Evolutionary conservation across 1,140 invertebrate species (phyloP).

Genomic region (Aricia agestis): DNA sequence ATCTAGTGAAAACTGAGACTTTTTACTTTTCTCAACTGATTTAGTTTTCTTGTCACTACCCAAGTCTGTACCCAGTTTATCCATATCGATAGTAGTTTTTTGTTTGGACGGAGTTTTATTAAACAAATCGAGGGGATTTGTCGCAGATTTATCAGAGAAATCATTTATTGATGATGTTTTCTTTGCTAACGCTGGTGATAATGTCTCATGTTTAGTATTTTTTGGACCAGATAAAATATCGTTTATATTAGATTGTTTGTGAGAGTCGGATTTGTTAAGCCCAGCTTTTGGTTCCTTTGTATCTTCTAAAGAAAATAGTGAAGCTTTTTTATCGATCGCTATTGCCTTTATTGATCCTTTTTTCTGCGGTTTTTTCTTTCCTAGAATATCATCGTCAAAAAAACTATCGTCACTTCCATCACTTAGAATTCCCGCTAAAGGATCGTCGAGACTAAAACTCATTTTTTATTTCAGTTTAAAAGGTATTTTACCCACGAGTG

Average conservation of each 20-base stretch:
- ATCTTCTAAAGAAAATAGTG: slow-evolving; percentile 3
- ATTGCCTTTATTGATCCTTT: slow-evolving; percentile 41
- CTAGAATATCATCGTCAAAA: slow-evolving; percentile 71
- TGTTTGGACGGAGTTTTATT: slow-evolving; percentile 50
- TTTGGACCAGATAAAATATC: slow-evolving; percentile 18
- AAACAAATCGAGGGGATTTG: slow-evolving; percentile 32
- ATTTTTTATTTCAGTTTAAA: slow-evolving; percentile 30
- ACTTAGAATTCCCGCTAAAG: slow-evolving; percentile 71
- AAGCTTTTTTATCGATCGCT: slow-evolving; percentile 50
- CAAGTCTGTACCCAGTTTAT: slow-evolving; percentile 46
- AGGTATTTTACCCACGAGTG: too few relatives aligned
- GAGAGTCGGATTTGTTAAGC: neutral
- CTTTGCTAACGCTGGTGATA: slow-evolving; percentile 43
- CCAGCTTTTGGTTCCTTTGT: slow-evolving; percentile 21
- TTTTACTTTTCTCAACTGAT: slow-evolving; percentile 55
- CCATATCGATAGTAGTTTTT: slow-evolving; percentile 40
- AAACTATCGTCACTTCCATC: slow-evolving; percentile 75
- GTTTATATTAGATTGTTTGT: neutral
- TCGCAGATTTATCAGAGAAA: slow-evolving; percentile 24
- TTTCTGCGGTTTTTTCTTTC: slow-evolving; percentile 57
- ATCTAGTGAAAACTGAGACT: slow-evolving; percentile 59
- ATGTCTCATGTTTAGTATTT: slow-evolving; percentile 29
- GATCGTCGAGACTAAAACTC: slow-evolving; percentile 73
- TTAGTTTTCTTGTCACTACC: slow-evolving; percentile 46
- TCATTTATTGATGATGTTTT: slow-evolving; percentile 24